Evolutionary conservation across 2,888 invertebrate genomes (phyloP).

Genomic region (Theretra japonica): DNA sequence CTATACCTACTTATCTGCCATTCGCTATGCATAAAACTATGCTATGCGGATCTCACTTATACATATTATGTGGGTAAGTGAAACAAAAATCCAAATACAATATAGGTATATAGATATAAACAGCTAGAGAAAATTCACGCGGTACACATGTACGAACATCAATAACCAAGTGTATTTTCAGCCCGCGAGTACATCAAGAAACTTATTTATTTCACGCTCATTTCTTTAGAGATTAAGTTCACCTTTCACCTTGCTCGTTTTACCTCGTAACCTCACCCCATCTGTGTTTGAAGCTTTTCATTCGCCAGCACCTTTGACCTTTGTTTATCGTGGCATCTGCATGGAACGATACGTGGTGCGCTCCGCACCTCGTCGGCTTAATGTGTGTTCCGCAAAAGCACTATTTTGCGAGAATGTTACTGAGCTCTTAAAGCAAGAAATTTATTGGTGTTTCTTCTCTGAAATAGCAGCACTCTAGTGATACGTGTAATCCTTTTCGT

Average conservation of each 20-base stretch:
- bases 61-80: too few relatives aligned
- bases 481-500: not conserved
- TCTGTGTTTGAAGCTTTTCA: constrained; percentile 22
- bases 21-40: too few relatives aligned
- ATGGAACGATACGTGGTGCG: constrained; percentile 1
- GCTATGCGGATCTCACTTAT: too few relatives aligned
- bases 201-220: not conserved
- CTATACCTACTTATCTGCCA: too few relatives aligned
- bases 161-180: not conserved
- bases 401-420: constrained; percentile 13
- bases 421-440: not conserved
- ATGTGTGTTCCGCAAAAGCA: constrained; percentile 14
- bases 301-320: constrained; percentile 22
- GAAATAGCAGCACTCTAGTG: constrained; percentile 1
- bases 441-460: constrained; percentile 12
- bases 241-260: constrained; percentile 20
- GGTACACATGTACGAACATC: not conserved
- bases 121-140: too few relatives aligned
- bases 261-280: constrained; percentile 18
- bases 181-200: not conserved
- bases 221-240: constrained; percentile 12
- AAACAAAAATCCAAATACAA: too few relatives aligned
- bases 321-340: constrained; percentile 26
- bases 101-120: too few relatives aligned
- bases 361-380: not conserved